Evolutionary conservation across 2,797 vertebrate genomes (phyloP), one percentile per base, ranked within the genome.

Genomic region (Melanotaenia nigrans): DNA sequence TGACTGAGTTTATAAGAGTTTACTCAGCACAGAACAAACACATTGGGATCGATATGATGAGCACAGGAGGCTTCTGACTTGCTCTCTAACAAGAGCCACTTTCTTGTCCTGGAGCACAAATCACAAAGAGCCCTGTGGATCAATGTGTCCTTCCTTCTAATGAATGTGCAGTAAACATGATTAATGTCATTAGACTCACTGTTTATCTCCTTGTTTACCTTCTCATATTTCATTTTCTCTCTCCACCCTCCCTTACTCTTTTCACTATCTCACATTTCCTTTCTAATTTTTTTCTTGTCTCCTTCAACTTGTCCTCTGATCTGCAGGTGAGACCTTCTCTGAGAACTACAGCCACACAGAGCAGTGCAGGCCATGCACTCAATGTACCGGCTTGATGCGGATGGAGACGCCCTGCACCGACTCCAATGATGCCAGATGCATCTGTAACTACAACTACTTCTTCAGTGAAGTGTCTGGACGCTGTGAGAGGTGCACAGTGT

Each of bases 321-420:
- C 57, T 67, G 36, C 92, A 99, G 98, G 98, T 1, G 95, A 99
- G 90, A 98, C 96, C 1, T 99, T 90, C 92, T 99, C 98, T 0
- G 96, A 97, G 67, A 92, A 82, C 12, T 94, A 95, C 93, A 99
- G 98, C 6, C 94, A 92, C 90, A 97, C 89, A 0, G 97, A 98
- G 87, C 73, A 86, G 0, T 99, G 98, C 87, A 91, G 85, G 68
- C 89, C 92, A 0, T 99, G 98, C 92, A 97, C 95, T 0, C 86
- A 95, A 85, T 98, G 98, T 5, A 85, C 87, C 24, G 96, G 96
- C 38, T 92, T 97, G 86, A 96, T 96, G 93, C 95, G 96, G 57
- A 96, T 99, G 96, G 87, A 88, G 0, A 96, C 96, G 0, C 98
- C 98, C 0, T 99, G 98, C 82, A 97, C 98, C 12, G 97, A 99